phyloP scores from a whole-genome alignment of 2,888 invertebrate genomes.

The Pinctada fucata region DNA sequence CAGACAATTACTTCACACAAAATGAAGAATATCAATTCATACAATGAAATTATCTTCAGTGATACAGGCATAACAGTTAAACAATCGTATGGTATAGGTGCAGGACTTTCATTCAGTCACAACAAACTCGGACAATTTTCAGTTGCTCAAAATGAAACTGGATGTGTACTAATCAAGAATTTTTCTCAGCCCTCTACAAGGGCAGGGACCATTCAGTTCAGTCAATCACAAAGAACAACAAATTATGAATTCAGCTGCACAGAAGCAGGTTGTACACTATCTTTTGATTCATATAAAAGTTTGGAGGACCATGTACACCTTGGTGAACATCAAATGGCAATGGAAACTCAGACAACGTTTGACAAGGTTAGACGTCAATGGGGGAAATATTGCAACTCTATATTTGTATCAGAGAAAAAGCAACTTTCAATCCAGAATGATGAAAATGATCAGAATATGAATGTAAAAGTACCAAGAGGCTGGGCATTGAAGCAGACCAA shows the following conservation, averaged over 20 bases:
- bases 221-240: not conserved
- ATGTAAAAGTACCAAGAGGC: not conserved
- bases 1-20: not conserved
- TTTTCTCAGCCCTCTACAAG: not conserved
- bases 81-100: not conserved
- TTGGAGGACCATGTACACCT: not conserved
- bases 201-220: not conserved
- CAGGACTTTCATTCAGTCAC: not conserved
- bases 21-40: conserved; percentile 4
- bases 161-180: not conserved
- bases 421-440: not conserved
- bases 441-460: too few relatives aligned
- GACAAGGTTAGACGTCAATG: not conserved
- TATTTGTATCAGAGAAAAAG: not conserved
- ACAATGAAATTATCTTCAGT: not conserved
- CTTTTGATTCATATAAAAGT: not conserved
- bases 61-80: not conserved
- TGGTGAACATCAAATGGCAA: not conserved
- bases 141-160: not conserved
- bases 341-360: not conserved
- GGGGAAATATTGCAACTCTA: not conserved
- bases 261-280: not conserved
- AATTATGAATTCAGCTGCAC: not conserved
- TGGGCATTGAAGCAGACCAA: too few relatives aligned
- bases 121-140: not conserved